Conservation (phyloP, 2,888 invertebrate genomes). For the Aphodius sticticus region DNA sequence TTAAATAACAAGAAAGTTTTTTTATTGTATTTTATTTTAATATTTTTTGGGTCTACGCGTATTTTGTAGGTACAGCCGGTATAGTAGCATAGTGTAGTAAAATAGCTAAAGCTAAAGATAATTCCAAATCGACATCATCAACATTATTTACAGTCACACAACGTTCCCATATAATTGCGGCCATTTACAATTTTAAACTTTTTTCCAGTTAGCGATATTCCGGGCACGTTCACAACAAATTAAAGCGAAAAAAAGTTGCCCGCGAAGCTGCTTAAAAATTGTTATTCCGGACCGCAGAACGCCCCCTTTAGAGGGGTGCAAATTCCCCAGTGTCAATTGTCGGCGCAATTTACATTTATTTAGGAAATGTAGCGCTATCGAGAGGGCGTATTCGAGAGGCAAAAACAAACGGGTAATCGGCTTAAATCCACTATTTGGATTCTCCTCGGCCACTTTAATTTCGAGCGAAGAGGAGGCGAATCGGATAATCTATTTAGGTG, state of each 20-base stretch:
- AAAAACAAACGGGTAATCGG: slow-evolving; percentile 24
- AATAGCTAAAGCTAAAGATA: neutral
- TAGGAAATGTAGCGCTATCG: neutral
- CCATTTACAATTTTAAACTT: neutral
- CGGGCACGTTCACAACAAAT: neutral
- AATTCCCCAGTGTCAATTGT: slow-evolving; percentile 4
- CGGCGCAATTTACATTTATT: neutral
- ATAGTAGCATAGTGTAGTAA: too few relatives aligned
- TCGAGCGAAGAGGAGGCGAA: slow-evolving; percentile 30
- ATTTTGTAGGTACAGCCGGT: too few relatives aligned
- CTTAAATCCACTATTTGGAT: slow-evolving; percentile 15
- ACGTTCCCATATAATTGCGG: neutral
- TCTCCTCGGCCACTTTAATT: slow-evolving; percentile 31
- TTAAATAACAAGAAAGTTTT: too few relatives aligned
- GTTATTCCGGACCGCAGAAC: neutral
- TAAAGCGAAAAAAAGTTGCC: neutral
- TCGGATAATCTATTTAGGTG: slow-evolving; percentile 38
- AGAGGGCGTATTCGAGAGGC: neutral
- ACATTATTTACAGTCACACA: neutral
- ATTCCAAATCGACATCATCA: neutral
- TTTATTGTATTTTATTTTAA: too few relatives aligned
- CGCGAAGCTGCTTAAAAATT: slow-evolving; percentile 4
- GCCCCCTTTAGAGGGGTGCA: neutral
- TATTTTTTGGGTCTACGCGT: too few relatives aligned
- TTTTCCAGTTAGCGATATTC: neutral